A percentile compares a stretch with the other conserved stretches of the same genome.
Conservation (phyloP, 1,140 invertebrate genomes). For the Drosophila bifasciata region DNA sequence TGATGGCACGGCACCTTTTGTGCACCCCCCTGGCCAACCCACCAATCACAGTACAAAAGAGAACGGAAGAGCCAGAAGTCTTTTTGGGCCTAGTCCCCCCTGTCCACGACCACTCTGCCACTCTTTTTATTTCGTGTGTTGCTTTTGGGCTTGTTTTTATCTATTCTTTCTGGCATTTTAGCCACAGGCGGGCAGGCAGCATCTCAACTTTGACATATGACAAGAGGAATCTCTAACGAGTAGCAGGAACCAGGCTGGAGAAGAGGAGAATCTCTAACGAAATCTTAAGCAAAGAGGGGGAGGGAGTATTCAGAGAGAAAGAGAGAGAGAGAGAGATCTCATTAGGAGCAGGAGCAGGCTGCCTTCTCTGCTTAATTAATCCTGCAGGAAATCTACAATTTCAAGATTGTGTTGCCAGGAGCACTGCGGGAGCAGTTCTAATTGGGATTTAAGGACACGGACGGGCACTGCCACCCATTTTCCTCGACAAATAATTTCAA, state of each 20-base stretch:
- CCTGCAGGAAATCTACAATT: slow-evolving; percentile 29
- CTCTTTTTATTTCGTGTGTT: slow-evolving; percentile 21
- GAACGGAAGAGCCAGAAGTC: slow-evolving; percentile 30
- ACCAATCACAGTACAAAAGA: slow-evolving; percentile 64
- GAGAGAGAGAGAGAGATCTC: slow-evolving; percentile 6
- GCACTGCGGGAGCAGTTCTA: slow-evolving; percentile 48
- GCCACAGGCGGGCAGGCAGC: slow-evolving; percentile 34
- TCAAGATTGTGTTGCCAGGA: slow-evolving; percentile 37
- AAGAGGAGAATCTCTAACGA: neutral
- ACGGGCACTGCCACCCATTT: slow-evolving; percentile 3
- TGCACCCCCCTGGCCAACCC: slow-evolving; percentile 29
- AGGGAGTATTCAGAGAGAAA: too few relatives aligned
- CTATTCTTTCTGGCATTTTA: slow-evolving; percentile 12
- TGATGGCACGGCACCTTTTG: slow-evolving; percentile 76
- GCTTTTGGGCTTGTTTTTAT: slow-evolving; percentile 27
- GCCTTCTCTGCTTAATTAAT: slow-evolving; percentile 55
- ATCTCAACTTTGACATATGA: slow-evolving; percentile 53
- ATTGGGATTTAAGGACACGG: slow-evolving; percentile 32
- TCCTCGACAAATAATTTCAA: slow-evolving; percentile 34
- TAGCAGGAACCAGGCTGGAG: neutral
- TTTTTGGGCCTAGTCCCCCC: slow-evolving; percentile 9
- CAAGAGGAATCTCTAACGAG: slow-evolving; percentile 21
- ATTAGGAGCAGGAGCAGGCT: slow-evolving; percentile 27
- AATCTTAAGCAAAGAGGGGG: too few relatives aligned
- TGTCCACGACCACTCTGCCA: neutral